A percentile compares a stretch with the other conserved stretches of the same genome.
Conservation (phyloP, 2,113 vertebrate species). For the Semicossyphus pulcher region DNA sequence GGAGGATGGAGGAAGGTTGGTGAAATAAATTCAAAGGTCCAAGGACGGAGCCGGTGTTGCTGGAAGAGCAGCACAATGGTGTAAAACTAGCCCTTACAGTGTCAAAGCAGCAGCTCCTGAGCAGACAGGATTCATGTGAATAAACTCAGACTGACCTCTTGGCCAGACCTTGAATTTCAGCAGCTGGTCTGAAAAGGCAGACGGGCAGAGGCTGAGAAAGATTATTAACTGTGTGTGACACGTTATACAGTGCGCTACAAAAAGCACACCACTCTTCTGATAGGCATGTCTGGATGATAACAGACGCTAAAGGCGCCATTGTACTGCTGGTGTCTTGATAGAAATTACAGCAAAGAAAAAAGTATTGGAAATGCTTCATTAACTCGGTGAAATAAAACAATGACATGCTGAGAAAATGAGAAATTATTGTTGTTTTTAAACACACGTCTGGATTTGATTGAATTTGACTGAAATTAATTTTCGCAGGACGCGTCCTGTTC, state of each 20-base stretch:
- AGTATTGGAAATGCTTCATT: background rate
- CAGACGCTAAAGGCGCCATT: background rate
- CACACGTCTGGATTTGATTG: background rate
- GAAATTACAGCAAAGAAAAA: background rate
- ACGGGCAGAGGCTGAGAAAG: background rate
- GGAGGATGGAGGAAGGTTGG: background rate
- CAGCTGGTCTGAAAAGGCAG: background rate
- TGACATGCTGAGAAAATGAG: background rate
- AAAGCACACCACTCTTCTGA: background rate
- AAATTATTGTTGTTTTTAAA: background rate
- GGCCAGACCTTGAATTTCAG: conserved; percentile 47
- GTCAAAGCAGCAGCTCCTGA: conserved; percentile 13
- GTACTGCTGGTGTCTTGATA: background rate
- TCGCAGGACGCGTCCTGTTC: background rate
- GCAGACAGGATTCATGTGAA: background rate
- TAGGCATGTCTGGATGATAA: conserved; percentile 11
- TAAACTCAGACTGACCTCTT: background rate
- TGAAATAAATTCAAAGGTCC: background rate
- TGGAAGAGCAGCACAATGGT: background rate
- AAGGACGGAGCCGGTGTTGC: no score
- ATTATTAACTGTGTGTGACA: conserved; percentile 12
- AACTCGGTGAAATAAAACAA: background rate
- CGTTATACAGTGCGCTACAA: conserved; percentile 8
- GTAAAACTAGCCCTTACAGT: conserved; percentile 6
- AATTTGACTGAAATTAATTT: background rate